Conservation (phyloP, 2,113 vertebrate species). For the Genyomyrus donnyi region DNA sequence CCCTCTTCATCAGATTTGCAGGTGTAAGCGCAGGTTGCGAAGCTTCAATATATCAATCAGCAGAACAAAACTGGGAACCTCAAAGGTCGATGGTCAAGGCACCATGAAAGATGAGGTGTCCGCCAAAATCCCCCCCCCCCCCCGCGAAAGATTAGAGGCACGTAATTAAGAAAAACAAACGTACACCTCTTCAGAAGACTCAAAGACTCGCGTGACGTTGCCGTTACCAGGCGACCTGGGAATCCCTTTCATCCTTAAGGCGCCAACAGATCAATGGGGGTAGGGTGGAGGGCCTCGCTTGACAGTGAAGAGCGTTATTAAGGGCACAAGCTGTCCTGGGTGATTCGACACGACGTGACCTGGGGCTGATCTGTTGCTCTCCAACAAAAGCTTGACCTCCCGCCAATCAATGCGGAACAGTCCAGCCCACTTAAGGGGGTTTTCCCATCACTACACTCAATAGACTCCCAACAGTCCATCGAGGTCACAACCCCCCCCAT, state of each 20-base stretch:
- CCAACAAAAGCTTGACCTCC: neutral
- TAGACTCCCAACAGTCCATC: neutral
- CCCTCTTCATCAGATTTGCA: neutral
- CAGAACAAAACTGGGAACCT: neutral
- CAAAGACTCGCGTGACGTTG: constrained; percentile 40
- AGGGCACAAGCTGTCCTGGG: constrained; percentile 36
- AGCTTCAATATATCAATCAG: neutral
- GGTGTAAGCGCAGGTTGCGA: neutral
- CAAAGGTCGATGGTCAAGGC: neutral
- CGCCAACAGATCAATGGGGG: constrained; percentile 51
- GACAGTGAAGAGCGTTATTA: constrained; percentile 44
- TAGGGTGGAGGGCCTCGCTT: constrained; percentile 47
- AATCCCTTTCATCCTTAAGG: constrained; percentile 19
- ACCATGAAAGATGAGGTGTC: neutral
- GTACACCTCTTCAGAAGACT: constrained; percentile 11
- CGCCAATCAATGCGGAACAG: neutral
- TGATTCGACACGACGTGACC: constrained; percentile 45
- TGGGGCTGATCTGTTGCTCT: neutral
- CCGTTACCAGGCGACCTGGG: constrained; percentile 35
- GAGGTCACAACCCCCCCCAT: neutral
- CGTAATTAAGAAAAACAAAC: neutral
- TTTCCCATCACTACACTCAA: neutral
- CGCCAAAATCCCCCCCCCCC: neutral
- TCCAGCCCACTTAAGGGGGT: constrained; percentile 12
- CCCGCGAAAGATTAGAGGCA: neutral